Conservation (phyloP, 2,113 vertebrate genomes). For the Macroglossus sobrinus region DNA sequence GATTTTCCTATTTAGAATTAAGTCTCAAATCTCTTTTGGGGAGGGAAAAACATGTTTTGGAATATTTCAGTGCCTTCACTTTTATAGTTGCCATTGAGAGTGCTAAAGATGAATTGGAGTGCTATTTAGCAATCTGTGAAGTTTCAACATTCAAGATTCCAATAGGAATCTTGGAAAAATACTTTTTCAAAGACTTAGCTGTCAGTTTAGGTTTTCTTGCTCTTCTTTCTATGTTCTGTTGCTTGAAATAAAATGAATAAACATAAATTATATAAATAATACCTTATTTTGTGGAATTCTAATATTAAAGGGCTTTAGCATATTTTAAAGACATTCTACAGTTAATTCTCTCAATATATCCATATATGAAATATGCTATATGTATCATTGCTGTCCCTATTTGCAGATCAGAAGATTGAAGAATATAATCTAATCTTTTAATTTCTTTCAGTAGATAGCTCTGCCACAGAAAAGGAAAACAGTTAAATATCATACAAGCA, state of each 20-base stretch:
- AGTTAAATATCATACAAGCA: neutral
- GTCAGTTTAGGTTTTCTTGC: constrained; percentile 39
- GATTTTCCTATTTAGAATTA: constrained; percentile 27
- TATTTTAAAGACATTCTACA: neutral
- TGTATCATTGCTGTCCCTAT: neutral
- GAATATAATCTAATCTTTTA: neutral
- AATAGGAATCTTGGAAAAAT: constrained; percentile 41
- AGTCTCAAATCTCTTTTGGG: neutral
- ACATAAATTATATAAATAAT: neutral
- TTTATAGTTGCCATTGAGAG: neutral
- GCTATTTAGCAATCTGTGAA: constrained; percentile 50
- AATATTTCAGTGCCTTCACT: constrained; percentile 43
- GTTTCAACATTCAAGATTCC: constrained; percentile 11
- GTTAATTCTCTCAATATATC: neutral
- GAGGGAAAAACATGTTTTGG: neutral
- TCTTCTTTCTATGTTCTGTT: constrained; percentile 16
- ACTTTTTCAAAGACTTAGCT: neutral
- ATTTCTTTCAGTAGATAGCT: neutral
- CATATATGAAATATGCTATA: neutral
- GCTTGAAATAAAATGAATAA: constrained; percentile 6
- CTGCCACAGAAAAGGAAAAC: neutral
- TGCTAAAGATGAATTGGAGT: constrained; percentile 41
- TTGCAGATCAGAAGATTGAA: neutral
- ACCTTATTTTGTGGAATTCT: neutral
- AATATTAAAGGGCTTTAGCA: neutral